Evolutionary conservation across 2,797 vertebrate genomes (phyloP).

Genomic region (Alosa sapidissima): DNA sequence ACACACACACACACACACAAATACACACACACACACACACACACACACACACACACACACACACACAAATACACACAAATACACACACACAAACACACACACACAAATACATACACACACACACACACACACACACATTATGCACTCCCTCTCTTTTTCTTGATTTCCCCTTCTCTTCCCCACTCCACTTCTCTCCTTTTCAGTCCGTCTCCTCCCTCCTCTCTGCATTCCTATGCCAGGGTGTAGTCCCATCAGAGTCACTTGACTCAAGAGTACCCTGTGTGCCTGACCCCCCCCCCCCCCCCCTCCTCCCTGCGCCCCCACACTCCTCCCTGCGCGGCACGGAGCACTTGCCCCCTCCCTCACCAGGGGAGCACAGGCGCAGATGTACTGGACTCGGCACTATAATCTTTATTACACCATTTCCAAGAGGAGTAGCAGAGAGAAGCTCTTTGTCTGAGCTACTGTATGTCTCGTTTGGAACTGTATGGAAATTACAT

Average conservation of each 20-base stretch:
- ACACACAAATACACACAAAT: too few species aligned
- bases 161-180: not conserved
- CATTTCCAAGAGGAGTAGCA: too few species aligned
- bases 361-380: slow-evolving; percentile 54
- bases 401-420: not conserved
- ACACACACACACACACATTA: too few species aligned
- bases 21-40: too few species aligned
- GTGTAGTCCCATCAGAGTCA: slow-evolving; percentile 68
- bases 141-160: too few species aligned
- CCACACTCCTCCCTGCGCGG: slow-evolving; percentile 42
- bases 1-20: too few species aligned
- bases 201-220: slow-evolving; percentile 43
- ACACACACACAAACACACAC: too few species aligned
- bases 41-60: too few species aligned
- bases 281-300: slow-evolving; percentile 41
- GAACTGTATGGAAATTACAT: not conserved
- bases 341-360: slow-evolving; percentile 56
- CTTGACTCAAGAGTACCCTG: slow-evolving; percentile 68
- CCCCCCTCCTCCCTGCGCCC: slow-evolving; percentile 44
- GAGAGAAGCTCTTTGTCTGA: not conserved
- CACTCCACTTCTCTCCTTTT: slow-evolving; percentile 58
- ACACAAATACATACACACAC: too few species aligned
- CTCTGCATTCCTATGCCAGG: slow-evolving; percentile 62
- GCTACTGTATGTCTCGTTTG: too few species aligned
- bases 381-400: slow-evolving; percentile 56